Base-by-base conservation (phyloP, 2,797 vertebrate species). In the Esox masquinongy region DNA sequence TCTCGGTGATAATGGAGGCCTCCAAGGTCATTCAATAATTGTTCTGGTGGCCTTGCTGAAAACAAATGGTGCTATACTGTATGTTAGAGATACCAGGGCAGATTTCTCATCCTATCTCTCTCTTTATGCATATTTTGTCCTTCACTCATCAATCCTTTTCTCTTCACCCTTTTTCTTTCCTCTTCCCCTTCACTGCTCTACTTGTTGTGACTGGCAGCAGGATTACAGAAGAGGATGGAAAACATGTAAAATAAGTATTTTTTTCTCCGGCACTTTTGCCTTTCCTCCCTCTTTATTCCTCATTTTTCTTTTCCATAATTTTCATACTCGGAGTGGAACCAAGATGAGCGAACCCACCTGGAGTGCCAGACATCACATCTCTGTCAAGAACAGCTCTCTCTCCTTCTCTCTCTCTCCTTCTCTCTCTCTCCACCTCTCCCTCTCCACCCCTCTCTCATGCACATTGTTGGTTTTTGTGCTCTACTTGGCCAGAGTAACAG, bases 341-440 rank as follows among this genome's bases (percentile, higher is more conserved):
- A 11, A 47, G 43, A 14, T 14, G 9, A 47, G 43, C 75, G 74
- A 71, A 75, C 51, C 43, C 43, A 75, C 69, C 74, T 82, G 79
- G 79, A 83, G 78, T 72, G 79, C 74, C 74, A 78, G 74, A 76
- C 68, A 73, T 66, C 71, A 16, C 16, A 24, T 7, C 26, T 47
- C 69, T 50, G 71, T 73, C 16, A 53, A 15, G n/a, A 70, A 73
- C 59, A 59, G 43, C 47, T 17, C 75, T 39, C 74, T 61, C 53
- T 36, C 50, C 51, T 17, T 19, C 50, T 49, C 19, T 1, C 34
- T 64, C 36, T 36, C 72, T 53, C 29, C 43, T 19, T 8, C 26
- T 19, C 50, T 56, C 56, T 0, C 50, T 36, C 70, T 8, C 47
- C n/a, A 39, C 15, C 29, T 49, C 24, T 47, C 39, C 2, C 19